Evolutionary conservation across 2,113 vertebrate species (phyloP), one percentile per base, ranked within the genome.

Genomic region (Carollia perspicillata): DNA sequence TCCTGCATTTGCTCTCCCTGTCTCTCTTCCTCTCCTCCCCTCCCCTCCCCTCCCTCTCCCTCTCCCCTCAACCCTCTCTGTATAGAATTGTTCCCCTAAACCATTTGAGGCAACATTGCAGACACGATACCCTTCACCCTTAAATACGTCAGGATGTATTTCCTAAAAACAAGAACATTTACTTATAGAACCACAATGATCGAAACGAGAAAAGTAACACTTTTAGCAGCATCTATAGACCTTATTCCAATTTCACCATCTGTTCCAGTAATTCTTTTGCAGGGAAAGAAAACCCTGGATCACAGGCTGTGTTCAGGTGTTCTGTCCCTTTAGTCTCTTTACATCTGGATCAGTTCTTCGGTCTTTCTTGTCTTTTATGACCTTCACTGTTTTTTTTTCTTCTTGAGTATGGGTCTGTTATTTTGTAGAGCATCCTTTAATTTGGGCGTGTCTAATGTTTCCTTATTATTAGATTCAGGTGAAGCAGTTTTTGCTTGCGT

Each of bases 141-240:
- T 42, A 2, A 33, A 22, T 63, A 22, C 49, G 84, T 93, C 8
- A 63, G 77, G 66, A 17, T 85, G 17, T 26, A 22, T 42, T 89
- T 86, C 51, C 28, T 89, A 78, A 88, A 92, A 81, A 28, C 37
- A 68, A 77, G 77, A 18, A 53, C 16, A 2, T 68, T 51, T 33
- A 30, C 26, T 35, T 71, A 22, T 2, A 2, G 80, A 86, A 75
- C 26, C 30, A 40, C 11, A 66, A 9, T 33, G 23, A 37, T 83
- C 30, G 89, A 60, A 77, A 78, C 49, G 44, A 69, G 60, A 53
- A 58, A 51, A 13, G 84, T 6, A 71, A 30, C 85, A 47, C 9
- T 14, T 0, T 33, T 17, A 68, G 51, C 28, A 5, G 0, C 18
- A 12, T 65, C 35, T 49, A 0, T 30, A 83, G 30, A 49, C 26